Conservation (phyloP, 2,797 vertebrate species). For the Cuculus canorus region DNA sequence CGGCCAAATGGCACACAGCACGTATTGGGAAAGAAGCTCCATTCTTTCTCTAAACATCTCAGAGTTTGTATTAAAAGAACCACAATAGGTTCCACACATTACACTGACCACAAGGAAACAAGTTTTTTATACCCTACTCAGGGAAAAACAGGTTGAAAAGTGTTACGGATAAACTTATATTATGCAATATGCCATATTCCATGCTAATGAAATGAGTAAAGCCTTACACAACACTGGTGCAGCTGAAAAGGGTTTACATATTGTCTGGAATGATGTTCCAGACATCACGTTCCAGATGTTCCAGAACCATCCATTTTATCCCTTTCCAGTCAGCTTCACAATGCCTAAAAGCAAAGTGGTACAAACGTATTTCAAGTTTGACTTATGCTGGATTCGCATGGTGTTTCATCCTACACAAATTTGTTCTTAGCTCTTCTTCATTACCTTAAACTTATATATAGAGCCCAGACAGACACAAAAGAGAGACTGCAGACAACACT, state of each 20-base stretch:
- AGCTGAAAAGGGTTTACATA: background rate
- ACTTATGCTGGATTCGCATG: accelerated
- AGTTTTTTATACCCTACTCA: background rate
- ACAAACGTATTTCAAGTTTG: background rate
- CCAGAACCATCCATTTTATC: background rate
- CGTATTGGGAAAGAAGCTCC: slow-evolving; percentile 3
- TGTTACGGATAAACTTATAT: background rate
- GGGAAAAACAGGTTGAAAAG: slow-evolving; percentile 19
- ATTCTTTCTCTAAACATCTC: slow-evolving; percentile 12
- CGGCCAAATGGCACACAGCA: slow-evolving; percentile 62
- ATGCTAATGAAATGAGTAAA: background rate
- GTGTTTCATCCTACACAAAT: background rate
- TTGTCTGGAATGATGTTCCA: background rate
- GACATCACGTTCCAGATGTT: too few species aligned
- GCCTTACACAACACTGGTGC: background rate
- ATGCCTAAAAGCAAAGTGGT: background rate
- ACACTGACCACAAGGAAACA: background rate
- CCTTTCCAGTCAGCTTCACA: background rate
- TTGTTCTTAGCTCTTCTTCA: background rate
- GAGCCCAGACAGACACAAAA: background rate
- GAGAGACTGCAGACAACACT: background rate
- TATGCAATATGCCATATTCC: background rate
- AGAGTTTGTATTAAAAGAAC: background rate
- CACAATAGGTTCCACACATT: background rate
- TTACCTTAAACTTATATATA: background rate